Conservation (phyloP, 1,140 invertebrate genomes). For the Pseudachorutes palmiensis region DNA sequence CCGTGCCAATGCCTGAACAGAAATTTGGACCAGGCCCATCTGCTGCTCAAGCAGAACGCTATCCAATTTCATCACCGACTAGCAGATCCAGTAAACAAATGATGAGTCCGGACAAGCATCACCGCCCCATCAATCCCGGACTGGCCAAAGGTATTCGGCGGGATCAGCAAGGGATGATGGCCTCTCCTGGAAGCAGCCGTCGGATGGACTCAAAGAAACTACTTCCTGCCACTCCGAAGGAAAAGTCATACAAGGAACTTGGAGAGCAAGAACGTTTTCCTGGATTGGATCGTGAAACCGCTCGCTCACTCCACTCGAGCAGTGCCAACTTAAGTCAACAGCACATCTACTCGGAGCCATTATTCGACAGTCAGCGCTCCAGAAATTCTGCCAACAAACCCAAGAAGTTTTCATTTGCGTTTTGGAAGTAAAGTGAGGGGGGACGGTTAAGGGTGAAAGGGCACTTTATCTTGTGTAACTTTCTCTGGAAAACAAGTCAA, state of each 20-base stretch:
- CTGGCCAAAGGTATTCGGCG: neutral
- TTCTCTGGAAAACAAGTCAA: no score
- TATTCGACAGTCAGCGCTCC: conserved; percentile 25
- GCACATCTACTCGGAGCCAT: conserved; percentile 38
- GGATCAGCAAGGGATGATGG: neutral
- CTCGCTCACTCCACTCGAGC: conserved; percentile 39
- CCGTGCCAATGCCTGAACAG: conserved; percentile 41
- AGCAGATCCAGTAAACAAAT: no score
- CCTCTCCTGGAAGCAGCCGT: neutral
- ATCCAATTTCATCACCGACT: no score
- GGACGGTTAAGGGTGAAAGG: no score
- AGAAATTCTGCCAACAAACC: conserved; percentile 18
- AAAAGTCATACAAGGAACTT: conserved; percentile 47
- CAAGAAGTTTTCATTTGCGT: conserved; percentile 38
- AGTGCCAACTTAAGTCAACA: conserved; percentile 34
- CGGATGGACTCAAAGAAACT: neutral
- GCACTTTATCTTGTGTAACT: no score
- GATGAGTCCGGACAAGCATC: no score
- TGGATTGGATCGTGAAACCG: conserved; percentile 50
- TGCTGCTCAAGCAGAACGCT: no score
- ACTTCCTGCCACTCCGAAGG: conserved; percentile 1
- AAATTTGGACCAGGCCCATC: neutral
- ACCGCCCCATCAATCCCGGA: neutral
- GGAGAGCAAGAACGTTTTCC: conserved; percentile 50
- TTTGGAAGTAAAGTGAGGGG: conserved; percentile 32